Evolutionary conservation across 2,888 invertebrate species (phyloP).

Genomic region (Lingula anatina): DNA sequence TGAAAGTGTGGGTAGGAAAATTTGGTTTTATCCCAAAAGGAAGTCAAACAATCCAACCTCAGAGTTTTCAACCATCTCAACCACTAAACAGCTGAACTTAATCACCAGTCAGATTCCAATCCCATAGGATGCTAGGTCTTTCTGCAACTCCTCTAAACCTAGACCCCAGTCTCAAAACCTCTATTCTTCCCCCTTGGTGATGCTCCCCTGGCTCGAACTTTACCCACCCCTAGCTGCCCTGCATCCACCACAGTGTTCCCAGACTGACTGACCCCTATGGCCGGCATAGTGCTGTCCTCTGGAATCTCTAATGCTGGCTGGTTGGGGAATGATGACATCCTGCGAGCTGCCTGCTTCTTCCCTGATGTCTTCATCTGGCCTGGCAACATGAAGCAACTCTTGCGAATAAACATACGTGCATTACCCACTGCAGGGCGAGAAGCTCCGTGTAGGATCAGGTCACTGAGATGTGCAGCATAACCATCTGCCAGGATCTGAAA

Average conservation of each 20-base stretch:
- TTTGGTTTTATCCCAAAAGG: too few species aligned
- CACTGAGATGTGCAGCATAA: constrained; percentile 85
- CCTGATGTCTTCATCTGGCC: constrained; percentile 18
- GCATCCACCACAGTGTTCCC: constrained; percentile 18
- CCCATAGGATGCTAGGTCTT: too few species aligned
- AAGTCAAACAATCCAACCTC: too few species aligned
- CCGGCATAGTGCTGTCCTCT: constrained; percentile 7
- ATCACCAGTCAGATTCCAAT: too few species aligned
- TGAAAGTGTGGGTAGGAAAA: too few species aligned
- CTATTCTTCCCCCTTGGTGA: constrained; percentile 21
- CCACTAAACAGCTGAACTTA: too few species aligned
- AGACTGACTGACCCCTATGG: constrained; percentile 17
- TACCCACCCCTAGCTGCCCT: constrained; percentile 10
- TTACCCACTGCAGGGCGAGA: constrained; percentile 90
- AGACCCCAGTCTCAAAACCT: too few species aligned
- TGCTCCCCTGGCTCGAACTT: constrained; percentile 22
- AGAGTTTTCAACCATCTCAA: too few species aligned
- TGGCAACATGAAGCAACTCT: constrained; percentile 81
- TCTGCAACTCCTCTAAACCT: too few species aligned
- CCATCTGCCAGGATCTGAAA: constrained; percentile 54
- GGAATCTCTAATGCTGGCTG: constrained; percentile 5
- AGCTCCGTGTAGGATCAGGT: constrained; percentile 71
- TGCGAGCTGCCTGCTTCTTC: constrained; percentile 8
- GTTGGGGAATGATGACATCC: constrained; percentile 17
- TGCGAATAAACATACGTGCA: constrained; percentile 87